phyloP scores from a whole-genome alignment of 1,140 invertebrate species.

The Agrypnia vestita region DNA sequence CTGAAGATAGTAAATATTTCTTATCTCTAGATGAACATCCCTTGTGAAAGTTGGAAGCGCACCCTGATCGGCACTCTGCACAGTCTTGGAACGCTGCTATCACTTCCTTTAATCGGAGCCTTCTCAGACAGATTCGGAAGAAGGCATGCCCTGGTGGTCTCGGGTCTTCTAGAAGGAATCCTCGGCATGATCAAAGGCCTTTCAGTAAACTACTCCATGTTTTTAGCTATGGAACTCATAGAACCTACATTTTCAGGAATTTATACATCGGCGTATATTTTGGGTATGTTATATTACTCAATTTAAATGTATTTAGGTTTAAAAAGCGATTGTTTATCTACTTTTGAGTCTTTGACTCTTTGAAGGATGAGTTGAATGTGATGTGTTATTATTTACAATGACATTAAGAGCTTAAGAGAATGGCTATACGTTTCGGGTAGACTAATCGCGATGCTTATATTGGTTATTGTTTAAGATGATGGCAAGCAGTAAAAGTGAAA shows the following conservation, averaged over 20 bases:
- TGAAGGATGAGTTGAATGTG: too few relatives aligned
- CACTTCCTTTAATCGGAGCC: constrained; percentile 78
- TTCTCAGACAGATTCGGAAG: constrained; percentile 80
- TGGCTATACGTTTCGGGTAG: too few relatives aligned
- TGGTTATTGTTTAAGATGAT: too few relatives aligned
- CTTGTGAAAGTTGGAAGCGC: too few relatives aligned
- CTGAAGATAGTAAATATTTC: too few relatives aligned
- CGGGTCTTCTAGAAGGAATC: constrained; percentile 76
- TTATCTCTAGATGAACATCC: too few relatives aligned
- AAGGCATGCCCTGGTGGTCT: constrained; percentile 75
- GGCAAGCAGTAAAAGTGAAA: too few relatives aligned
- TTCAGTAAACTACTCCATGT: constrained; percentile 78
- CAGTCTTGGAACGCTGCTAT: constrained; percentile 80
- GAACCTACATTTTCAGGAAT: constrained; percentile 73
- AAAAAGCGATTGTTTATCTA: too few relatives aligned
- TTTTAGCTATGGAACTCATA: constrained; percentile 78
- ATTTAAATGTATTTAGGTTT: not conserved
- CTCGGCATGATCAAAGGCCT: constrained; percentile 79
- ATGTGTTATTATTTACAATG: too few relatives aligned
- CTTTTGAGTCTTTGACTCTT: too few relatives aligned
- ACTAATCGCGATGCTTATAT: too few relatives aligned
- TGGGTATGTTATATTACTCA: constrained; percentile 62
- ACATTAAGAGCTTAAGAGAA: too few relatives aligned
- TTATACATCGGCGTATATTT: constrained; percentile 68
- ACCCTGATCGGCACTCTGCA: constrained; percentile 81